Evolutionary conservation across 2,797 vertebrate genomes (phyloP).

Genomic region (Rhincodon typus): DNA sequence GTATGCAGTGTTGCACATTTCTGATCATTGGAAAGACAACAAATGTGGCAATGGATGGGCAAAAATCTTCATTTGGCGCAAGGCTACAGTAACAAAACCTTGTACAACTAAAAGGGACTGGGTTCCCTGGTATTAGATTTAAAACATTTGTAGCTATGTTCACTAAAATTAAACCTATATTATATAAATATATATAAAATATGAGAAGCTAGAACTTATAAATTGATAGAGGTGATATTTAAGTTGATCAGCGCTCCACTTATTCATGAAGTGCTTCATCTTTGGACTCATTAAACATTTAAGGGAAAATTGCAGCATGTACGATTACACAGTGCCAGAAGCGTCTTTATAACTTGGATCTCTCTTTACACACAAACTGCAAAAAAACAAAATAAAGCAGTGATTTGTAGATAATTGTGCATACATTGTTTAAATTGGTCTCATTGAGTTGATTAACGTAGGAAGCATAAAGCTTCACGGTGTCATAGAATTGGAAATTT

Average conservation of each 20-base stretch:
- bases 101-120: constrained; percentile 43
- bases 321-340: constrained; percentile 69
- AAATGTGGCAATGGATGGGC: constrained; percentile 37
- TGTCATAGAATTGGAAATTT: background rate
- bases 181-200: constrained; percentile 31
- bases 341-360: constrained; percentile 66
- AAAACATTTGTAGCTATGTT: constrained; percentile 39
- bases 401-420: constrained; percentile 68
- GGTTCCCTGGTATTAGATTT: constrained; percentile 47
- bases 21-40: constrained; percentile 43
- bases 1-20: constrained; percentile 48
- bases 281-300: constrained; percentile 49
- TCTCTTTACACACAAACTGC: constrained; percentile 62
- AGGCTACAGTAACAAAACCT: constrained; percentile 3
- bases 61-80: background rate
- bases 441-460: background rate
- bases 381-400: constrained; percentile 73
- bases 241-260: constrained; percentile 51
- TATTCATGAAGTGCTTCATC: constrained; percentile 64
- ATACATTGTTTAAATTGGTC: constrained; percentile 51
- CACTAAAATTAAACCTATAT: constrained; percentile 32
- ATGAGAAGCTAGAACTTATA: constrained; percentile 38
- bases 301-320: constrained; percentile 44
- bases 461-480: background rate
- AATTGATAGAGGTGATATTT: constrained; percentile 56